Conservation (phyloP, 2,888 invertebrate genomes). For the Rhagonycha lutea region DNA sequence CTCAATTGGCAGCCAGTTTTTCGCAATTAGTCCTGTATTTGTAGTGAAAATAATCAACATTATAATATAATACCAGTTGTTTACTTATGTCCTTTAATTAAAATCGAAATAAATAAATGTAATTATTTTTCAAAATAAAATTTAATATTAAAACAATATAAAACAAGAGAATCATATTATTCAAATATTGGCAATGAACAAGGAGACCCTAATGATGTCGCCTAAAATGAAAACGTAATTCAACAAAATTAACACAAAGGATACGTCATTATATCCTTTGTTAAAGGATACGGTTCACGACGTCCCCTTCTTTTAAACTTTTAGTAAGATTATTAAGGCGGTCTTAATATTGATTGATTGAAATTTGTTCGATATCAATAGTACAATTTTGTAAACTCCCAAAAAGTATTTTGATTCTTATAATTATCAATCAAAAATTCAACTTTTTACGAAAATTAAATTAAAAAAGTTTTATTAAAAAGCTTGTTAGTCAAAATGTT, state of each 20-base stretch:
- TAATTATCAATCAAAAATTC: background rate
- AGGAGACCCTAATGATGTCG: slow-evolving; percentile 8
- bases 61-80: too few species aligned
- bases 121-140: background rate
- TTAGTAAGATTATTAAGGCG: background rate
- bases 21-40: too few species aligned
- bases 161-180: background rate
- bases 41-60: too few species aligned
- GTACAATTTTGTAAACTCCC: background rate
- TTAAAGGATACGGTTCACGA: background rate
- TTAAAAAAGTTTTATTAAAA: background rate
- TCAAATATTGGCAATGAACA: slow-evolving; percentile 10
- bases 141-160: background rate
- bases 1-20: too few species aligned
- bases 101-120: background rate
- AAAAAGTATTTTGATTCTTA: background rate
- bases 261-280: slow-evolving; percentile 5
- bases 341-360: background rate
- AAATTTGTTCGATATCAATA: background rate
- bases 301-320: background rate
- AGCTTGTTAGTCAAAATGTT: background rate
- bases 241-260: slow-evolving; percentile 15
- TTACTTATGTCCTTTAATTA: background rate
- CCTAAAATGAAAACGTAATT: slow-evolving; percentile 15
- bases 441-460: background rate